These are phyloP conservation scores for Ostrea denselamellosa DNA, from an alignment of 1,140 invertebrate genomes.

Conservation along the genomic window DNA sequence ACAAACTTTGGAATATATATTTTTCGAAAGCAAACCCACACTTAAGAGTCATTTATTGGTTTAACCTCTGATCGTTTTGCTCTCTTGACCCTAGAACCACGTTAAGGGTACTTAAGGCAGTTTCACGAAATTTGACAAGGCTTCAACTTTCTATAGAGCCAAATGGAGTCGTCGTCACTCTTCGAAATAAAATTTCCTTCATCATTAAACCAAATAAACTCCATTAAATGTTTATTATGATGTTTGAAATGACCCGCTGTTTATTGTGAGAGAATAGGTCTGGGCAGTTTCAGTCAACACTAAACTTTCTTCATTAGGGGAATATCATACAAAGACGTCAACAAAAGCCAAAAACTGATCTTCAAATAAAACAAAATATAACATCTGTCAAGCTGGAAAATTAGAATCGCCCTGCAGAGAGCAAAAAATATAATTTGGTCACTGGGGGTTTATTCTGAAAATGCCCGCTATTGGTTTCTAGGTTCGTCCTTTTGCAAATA, in stretches of 20 bases:
- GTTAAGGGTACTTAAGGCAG: slow-evolving; percentile 25
- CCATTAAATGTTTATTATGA: slow-evolving; percentile 37
- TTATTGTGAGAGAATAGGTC: neutral
- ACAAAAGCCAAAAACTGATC: slow-evolving; percentile 9
- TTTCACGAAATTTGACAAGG: slow-evolving; percentile 30
- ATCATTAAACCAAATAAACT: slow-evolving; percentile 39
- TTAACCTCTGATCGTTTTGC: neutral
- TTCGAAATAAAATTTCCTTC: slow-evolving; percentile 14
- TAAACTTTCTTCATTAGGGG: slow-evolving; percentile 5
- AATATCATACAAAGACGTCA: neutral
- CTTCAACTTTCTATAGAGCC: slow-evolving; percentile 25
- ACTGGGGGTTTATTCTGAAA: slow-evolving; percentile 19
- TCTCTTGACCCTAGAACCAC: slow-evolving; percentile 4
- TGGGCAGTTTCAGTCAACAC: neutral
- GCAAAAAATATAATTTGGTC: slow-evolving; percentile 40
- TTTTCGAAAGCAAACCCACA: neutral
- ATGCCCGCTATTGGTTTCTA: slow-evolving; percentile 2
- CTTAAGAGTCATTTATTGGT: neutral
- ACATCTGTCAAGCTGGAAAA: slow-evolving; percentile 37
- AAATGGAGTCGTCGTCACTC: slow-evolving; percentile 13
- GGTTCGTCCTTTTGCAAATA: neutral
- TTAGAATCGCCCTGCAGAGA: neutral
- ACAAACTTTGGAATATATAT: no score
- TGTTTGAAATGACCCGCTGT: slow-evolving; percentile 22
- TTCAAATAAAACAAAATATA: slow-evolving; percentile 37